Base-by-base conservation (phyloP, 2,797 vertebrate species). In the Dryobates pubescens region DNA sequence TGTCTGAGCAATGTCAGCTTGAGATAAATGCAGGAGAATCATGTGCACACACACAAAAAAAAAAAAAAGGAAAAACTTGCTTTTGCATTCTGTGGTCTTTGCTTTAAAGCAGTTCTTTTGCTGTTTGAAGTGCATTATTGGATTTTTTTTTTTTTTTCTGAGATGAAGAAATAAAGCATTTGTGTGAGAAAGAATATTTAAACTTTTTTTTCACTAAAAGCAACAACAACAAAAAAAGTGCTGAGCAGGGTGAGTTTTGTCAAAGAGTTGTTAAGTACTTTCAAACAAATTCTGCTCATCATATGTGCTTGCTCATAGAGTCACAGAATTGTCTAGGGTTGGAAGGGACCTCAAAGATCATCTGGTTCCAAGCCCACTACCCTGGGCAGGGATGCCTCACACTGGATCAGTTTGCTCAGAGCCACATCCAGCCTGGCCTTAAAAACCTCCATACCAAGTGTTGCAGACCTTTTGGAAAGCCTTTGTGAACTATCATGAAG, bases 31-130 rank as follows among this genome's bases (percentile, higher is more conserved):
- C 19, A 23, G 10, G 13, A 72, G 63, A 88, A 85, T 41, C 2
- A 0, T 5, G 6, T 51, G 18, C 26, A 14, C 0, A 0, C 38
- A 34, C 4, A 54, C 17, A 72, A 81, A 86, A 13, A 8, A 81
- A 86, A 13, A 8, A 49, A 68, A n/a, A 49, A 65, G 17, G 16
- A 10, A 29, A 56, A 32, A 87, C 65, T 80, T 85, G 20, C 11
- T 65, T 82, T 73, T 80, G 22, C 19, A 41, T 86, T 86, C 45
- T 47, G 43, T 54, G 34, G 4, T 32, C 47, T 79, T 85, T 59
- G 32, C 59, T 74, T 78, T 71, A 89, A 74, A 85, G 54, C 16
- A 67, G 19, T 91, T 87, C 17, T 23, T 63, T 80, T 15, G 13
- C 17, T 76, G 20, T 64, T 87, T 36, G 4, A 8, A 58, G 11